Percentiles rank a stretch among this genome's conserved stretches.
These are phyloP conservation scores for Dasysyrphus tricinctus DNA, from an alignment of 2,888 invertebrate species.

Conservation along the genomic window DNA sequence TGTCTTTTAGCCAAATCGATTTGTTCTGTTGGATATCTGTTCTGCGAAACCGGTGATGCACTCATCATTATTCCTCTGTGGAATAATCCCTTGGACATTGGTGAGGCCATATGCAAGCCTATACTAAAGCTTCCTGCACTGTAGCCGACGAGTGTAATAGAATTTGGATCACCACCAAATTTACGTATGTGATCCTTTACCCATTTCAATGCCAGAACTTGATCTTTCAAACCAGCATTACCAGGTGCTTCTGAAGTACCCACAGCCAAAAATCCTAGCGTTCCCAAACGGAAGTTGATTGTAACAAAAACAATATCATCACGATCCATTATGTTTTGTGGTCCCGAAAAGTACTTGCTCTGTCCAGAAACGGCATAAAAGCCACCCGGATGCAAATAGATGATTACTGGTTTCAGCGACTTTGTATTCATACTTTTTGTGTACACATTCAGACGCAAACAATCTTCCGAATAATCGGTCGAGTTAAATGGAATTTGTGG, in stretches of 20 bases:
- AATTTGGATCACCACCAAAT: slow-evolving; percentile 88
- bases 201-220: slow-evolving; percentile 88
- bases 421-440: slow-evolving; percentile 79
- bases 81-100: slow-evolving; percentile 88
- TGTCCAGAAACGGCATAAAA: slow-evolving; percentile 86
- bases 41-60: slow-evolving; percentile 85
- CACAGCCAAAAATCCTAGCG: slow-evolving; percentile 86
- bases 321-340: slow-evolving; percentile 86
- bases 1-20: slow-evolving; percentile 86
- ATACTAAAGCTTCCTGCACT: slow-evolving; percentile 85
- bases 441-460: slow-evolving; percentile 85
- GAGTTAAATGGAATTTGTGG: slow-evolving; percentile 82
- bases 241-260: slow-evolving; percentile 87
- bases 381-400: slow-evolving; percentile 88
- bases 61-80: slow-evolving; percentile 89
- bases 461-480: slow-evolving; percentile 84
- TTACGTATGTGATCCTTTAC: slow-evolving; percentile 86
- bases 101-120: slow-evolving; percentile 86
- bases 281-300: slow-evolving; percentile 86
- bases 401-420: slow-evolving; percentile 85
- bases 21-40: slow-evolving; percentile 84
- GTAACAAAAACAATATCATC: slow-evolving; percentile 86
- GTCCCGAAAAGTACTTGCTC: slow-evolving; percentile 84
- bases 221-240: slow-evolving; percentile 89
- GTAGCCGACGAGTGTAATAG: slow-evolving; percentile 87